Evolutionary conservation across 2,797 vertebrate species (phyloP).

Genomic region (Gadopsis bispinosus): DNA sequence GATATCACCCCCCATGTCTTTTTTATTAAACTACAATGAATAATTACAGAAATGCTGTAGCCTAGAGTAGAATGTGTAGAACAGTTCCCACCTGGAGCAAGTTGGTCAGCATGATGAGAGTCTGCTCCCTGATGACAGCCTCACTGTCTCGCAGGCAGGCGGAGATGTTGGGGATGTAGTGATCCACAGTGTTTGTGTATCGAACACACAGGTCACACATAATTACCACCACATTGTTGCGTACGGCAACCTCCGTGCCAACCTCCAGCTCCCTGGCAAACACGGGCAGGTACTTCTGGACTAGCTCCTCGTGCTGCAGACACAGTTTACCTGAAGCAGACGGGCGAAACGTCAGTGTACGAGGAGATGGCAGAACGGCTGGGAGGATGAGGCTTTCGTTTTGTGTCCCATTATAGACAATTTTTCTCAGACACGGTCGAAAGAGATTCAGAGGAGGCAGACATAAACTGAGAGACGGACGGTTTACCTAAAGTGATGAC

Average conservation of each 20-base stretch:
- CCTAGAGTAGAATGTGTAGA: background rate
- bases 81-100: slow-evolving; percentile 90
- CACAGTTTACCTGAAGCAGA: slow-evolving; percentile 90
- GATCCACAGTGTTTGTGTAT: slow-evolving; percentile 92
- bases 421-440: background rate
- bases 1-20: background rate
- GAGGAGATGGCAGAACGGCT: background rate
- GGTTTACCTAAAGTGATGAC: slow-evolving; percentile 91
- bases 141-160: slow-evolving; percentile 88
- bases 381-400: background rate
- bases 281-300: slow-evolving; percentile 89
- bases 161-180: slow-evolving; percentile 91
- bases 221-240: slow-evolving; percentile 91
- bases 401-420: background rate
- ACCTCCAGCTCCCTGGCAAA: slow-evolving; percentile 93
- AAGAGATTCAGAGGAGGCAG: background rate
- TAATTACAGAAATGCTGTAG: rapidly evolving
- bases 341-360: background rate
- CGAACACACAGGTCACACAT: slow-evolving; percentile 95
- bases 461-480: background rate
- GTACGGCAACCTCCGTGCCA: slow-evolving; percentile 86
- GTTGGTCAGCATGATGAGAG: slow-evolving; percentile 93
- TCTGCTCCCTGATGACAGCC: slow-evolving; percentile 90
- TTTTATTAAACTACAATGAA: slow-evolving; percentile 5
- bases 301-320: slow-evolving; percentile 92